Evolutionary conservation across 37 sponge, comb jelly and placozoan genomes (phyloP).

Genomic region (Oopsacas minuta): DNA sequence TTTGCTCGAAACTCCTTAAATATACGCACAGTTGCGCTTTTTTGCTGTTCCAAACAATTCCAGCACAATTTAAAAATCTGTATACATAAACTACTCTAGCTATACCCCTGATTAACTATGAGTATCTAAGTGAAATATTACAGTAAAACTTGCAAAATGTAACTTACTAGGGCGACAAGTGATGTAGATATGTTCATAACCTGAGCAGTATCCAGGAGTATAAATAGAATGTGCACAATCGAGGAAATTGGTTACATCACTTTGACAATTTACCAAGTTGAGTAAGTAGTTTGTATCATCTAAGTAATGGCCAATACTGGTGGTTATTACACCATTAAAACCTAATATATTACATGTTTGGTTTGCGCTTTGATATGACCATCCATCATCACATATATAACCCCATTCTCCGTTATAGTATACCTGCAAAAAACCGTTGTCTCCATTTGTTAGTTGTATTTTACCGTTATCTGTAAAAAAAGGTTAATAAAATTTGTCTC

Average conservation of each 20-base stretch:
- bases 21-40: too few species aligned
- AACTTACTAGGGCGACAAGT: neutral
- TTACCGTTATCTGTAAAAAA: neutral
- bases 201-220: neutral
- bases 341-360: neutral
- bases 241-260: neutral
- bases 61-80: too few species aligned
- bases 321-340: neutral
- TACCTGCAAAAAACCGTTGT: neutral
- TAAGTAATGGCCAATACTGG: neutral
- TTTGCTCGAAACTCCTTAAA: too few species aligned
- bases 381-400: conserved; percentile 7
- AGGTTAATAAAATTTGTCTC: too few species aligned
- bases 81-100: too few species aligned
- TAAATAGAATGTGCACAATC: neutral
- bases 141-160: too few species aligned
- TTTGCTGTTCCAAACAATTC: too few species aligned
- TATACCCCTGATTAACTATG: too few species aligned
- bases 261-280: neutral
- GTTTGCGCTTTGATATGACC: neutral
- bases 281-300: neutral
- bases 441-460: neutral
- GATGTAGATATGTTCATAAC: neutral
- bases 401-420: neutral
- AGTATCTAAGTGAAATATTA: too few species aligned